Base-by-base conservation (phyloP, 2,888 invertebrate species). In the Pristionchus exspectatus region DNA sequence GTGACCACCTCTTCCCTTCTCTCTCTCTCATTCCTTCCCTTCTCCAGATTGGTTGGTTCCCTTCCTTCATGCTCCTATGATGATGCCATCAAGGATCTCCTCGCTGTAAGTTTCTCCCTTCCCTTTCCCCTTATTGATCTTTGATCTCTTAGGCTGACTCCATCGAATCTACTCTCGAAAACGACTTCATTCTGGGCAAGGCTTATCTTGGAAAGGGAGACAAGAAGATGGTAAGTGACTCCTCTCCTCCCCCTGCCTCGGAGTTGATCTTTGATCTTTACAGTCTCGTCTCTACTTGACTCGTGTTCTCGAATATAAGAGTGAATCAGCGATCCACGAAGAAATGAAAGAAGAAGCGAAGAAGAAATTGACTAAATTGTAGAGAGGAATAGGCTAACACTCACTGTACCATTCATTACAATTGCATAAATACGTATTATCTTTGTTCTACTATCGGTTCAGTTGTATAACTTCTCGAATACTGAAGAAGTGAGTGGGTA, bases 121-220 rank as follows among this genome's bases (percentile, higher is more conserved):
- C 59, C 59, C 24, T 27, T n/a, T 27, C 30, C 69, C 24, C 30
- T 77, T 4, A 38, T 38, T 30, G 14, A 83, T 24, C 83, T 50
- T 77, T 77, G 77, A 77, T 50, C 44, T 27, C 33, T 54, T 24
- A 83, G 54, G 83, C 83, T 10, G 83, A 83, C 50, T 10, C 44
- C 0, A 54, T 83, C 44, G 83, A 83, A n/a, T 24, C 44, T 24
- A 50, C 83, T n/a, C 44, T 83, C 44, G 83, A 83, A 50, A 83
- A 83, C 27, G 54, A 50, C 33, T 54, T 83, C 54, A n/a, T 83
- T 21, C 44, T 83, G 12, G 83, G 33, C 54, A 83, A 83, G 16
- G n/a, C 83, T 12, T 83, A 83, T 83, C 83, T 83, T n/a, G 83
- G 83, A 54, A 83, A 83, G 44, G 83, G 83, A 54, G 83, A 83